Evolutionary conservation across 2,797 vertebrate species (phyloP), one percentile per base, ranked within the genome.

Genomic region (Amphiprion clarkii): DNA sequence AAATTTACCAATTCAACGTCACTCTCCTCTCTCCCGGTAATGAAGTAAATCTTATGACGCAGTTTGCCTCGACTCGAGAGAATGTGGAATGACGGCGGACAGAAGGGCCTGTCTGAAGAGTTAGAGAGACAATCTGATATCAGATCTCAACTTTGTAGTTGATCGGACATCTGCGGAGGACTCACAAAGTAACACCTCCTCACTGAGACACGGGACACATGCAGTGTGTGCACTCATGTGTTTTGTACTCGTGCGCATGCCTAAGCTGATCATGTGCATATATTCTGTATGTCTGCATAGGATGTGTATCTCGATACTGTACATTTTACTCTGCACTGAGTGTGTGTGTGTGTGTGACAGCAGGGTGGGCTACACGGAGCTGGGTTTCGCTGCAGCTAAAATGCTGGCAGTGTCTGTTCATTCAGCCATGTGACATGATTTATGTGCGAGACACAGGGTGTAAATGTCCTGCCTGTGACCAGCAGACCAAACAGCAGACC

Each of bases 401-500:
- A 87, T 84, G 81, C 81, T 76, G 81, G 73, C 73, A 42, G 79
- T 84, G 78, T 92, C 82, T 91, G 87, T 74, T 88, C 85, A 59
- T 87, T 91, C 86, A 87, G 81, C 89, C 86, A 73, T 93, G 86
- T 79, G 84, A 91, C 87, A 87, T 93, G 93, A 95, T 94, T 95
- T 94, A 95, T 94, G 91, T 93, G 78, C 3, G 69, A 87, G 82
- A 91, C 81, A 76, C 62, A 67, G 67, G 79, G 84, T 87, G 86
- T 88, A 90, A 94, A 93, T 91, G 89, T 89, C 86, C 90, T 87
- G 89, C 86, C 67, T 86, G 88, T 85, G 87, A 92, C 87, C 89
- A 89, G 87, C 86, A 82, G 87, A 91, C 89, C 87, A 85, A 85
- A 78, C 81, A 89, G 85, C 78, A 56, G 57, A 71, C 74, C 58